Evolutionary conservation across 2,797 vertebrate genomes (phyloP), one percentile per base, ranked within the genome.

Genomic region (Leptatherina wallacei): DNA sequence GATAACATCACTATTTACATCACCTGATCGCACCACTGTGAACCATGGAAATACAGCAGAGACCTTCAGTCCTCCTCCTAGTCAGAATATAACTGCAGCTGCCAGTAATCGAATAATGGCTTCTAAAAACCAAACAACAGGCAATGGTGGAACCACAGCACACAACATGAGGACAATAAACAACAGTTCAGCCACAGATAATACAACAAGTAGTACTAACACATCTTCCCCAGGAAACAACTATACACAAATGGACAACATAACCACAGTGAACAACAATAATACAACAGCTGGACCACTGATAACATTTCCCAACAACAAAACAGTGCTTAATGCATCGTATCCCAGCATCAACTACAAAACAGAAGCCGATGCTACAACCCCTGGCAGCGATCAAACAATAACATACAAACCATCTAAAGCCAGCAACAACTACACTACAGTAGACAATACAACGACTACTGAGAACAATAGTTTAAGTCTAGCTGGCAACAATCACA

Each of bases 251-350:
- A 3, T 1, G 0, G 5, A 36, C 38, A 62, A 44, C 33, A 6
- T 38, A 42, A 78, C 60, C 30, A 67, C 0, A 27, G n/a, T 9
- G 2, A 0, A 3, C 5, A 70, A 61, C 27, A 42, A 32, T 20
- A 3, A 42, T 6, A 65, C 12, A 47, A 47, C 16, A 24, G 14
- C 4, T 38, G 12, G 4, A 12, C 18, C 35, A 30, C 20, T 40
- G 6, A 0, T 1, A 56, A n/a, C 18, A 42, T 22, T 20, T n/a
- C 2, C 27, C 13, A 65, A 22, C 6, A 49, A 62, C 56, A 35
- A 70, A 73, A 66, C 77, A 42, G 7, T 2, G 7, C 1, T 52
- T 36, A 75, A 33, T 52, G 2, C 16, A 30, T 61, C 64, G 12
- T 33, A 57, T 54, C 22, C 4, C 18, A 13, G 0, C 11, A 63